Conservation (phyloP, 2,113 vertebrate genomes). For the Urocitellus parryii region DNA sequence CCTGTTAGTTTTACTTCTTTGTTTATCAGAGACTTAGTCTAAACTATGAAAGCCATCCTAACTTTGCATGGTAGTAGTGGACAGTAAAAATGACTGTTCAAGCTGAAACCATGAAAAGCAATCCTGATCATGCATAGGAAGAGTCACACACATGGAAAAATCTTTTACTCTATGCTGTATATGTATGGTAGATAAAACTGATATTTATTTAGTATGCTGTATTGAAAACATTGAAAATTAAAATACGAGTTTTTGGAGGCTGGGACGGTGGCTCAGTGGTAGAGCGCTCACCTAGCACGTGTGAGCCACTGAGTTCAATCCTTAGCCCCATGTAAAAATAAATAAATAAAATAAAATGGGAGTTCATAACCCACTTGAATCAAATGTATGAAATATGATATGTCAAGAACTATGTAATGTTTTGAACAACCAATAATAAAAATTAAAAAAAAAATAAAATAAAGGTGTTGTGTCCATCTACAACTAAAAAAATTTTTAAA, state of each 20-base stretch:
- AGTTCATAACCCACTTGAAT: no score
- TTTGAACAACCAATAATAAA: no score
- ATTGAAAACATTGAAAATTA: neutral
- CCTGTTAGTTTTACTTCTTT: neutral
- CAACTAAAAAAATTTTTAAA: no score
- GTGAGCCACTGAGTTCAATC: no score
- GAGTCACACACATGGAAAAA: neutral
- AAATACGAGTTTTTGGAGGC: neutral
- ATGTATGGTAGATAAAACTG: neutral
- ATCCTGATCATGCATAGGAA: neutral
- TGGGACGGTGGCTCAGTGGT: no score
- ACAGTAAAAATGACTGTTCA: neutral
- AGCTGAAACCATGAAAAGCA: neutral
- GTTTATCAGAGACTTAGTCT: neutral
- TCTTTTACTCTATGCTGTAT: neutral
- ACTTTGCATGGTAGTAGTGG: neutral
- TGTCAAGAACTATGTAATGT: no score
- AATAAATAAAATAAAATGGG: no score
- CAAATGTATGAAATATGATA: no score
- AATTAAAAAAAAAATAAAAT: no score
- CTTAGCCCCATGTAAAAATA: no score
- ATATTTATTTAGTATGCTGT: neutral
- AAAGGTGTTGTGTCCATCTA: no score
- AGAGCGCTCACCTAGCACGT: no score
- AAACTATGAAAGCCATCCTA: neutral